Evolutionary conservation across 2,113 vertebrate genomes (phyloP), one percentile per base, ranked within the genome.

Genomic region (Carettochelys insculpta): DNA sequence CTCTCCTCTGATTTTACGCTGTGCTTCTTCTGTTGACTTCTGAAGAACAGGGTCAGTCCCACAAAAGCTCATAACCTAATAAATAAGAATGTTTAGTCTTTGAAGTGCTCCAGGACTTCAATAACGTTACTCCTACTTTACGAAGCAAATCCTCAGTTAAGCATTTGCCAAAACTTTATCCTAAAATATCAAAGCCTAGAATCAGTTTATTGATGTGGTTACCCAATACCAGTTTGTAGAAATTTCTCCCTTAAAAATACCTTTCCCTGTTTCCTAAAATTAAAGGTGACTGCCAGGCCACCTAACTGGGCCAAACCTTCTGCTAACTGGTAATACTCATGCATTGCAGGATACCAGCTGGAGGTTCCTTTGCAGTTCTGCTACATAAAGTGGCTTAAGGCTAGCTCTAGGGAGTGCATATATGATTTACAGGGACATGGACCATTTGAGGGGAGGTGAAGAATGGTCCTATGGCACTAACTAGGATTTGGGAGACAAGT

Each of bases 1-100:
- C 78, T 29, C 8, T 19, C 45, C 80, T 53, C 25, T 48, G 50
- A 14, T 31, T 53, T 90, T 84, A 31, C 53, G 24, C 10, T 50
- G 78, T 11, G 0, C 1, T 6, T 1, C n/a, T 80, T 53, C 22
- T n/a, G 11, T 25, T 41, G 58, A n/a, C 41, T 17, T n/a, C n/a
- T n/a, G n/a, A n/a, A n/a, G n/a, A n/a, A n/a, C n/a, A n/a, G n/a
- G n/a, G n/a, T n/a, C n/a, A n/a, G n/a, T n/a, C n/a, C n/a, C n/a
- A n/a, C n/a, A n/a, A n/a, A n/a, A n/a, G n/a, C n/a, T n/a, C n/a
- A n/a, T n/a, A n/a, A n/a, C n/a, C n/a, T n/a, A n/a, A n/a, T n/a
- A n/a, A n/a, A n/a, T n/a, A n/a, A n/a, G n/a, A n/a, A n/a, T n/a
- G n/a, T n/a, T n/a, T n/a, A n/a, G n/a, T n/a, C n/a, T n/a, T n/a